Evolutionary conservation across 1,140 invertebrate genomes (phyloP).

Genomic region (Amyelois transitella): DNA sequence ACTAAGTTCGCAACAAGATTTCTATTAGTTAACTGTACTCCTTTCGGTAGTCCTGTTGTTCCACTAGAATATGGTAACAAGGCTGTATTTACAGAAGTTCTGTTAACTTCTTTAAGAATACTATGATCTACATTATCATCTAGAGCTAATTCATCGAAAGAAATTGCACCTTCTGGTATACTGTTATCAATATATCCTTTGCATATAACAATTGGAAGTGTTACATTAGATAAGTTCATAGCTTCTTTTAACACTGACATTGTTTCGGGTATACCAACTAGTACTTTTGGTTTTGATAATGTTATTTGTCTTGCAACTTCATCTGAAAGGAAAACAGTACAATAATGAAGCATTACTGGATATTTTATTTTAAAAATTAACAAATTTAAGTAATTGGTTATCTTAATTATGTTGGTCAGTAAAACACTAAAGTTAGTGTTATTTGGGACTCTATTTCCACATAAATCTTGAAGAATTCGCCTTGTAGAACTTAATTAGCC

Average conservation of each 20-base stretch:
- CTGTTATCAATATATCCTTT: slow-evolving; percentile 33
- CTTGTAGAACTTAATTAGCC: no score
- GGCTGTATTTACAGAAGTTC: slow-evolving; percentile 66
- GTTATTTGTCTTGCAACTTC: slow-evolving; percentile 85
- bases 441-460: no score
- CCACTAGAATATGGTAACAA: slow-evolving; percentile 85
- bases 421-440: no score
- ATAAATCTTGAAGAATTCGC: no score
- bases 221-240: slow-evolving; percentile 51
- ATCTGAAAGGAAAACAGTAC: slow-evolving; percentile 73
- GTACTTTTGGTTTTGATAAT: slow-evolving; percentile 77
- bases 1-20: slow-evolving; percentile 76
- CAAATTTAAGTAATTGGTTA: no score
- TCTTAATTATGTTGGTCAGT: no score
- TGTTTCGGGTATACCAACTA: slow-evolving; percentile 78
- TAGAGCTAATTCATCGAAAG: slow-evolving; percentile 75
- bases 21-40: slow-evolving; percentile 85
- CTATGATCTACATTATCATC: slow-evolving; percentile 59
- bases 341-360: background rate
- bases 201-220: slow-evolving; percentile 76
- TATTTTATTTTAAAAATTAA: no score
- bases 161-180: slow-evolving; percentile 72
- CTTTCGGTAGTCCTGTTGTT: slow-evolving; percentile 94
- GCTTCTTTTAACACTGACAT: slow-evolving; percentile 68
- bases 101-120: slow-evolving; percentile 57